Evolutionary conservation across 2,888 invertebrate genomes (phyloP).

Genomic region (Orthosia gothica): DNA sequence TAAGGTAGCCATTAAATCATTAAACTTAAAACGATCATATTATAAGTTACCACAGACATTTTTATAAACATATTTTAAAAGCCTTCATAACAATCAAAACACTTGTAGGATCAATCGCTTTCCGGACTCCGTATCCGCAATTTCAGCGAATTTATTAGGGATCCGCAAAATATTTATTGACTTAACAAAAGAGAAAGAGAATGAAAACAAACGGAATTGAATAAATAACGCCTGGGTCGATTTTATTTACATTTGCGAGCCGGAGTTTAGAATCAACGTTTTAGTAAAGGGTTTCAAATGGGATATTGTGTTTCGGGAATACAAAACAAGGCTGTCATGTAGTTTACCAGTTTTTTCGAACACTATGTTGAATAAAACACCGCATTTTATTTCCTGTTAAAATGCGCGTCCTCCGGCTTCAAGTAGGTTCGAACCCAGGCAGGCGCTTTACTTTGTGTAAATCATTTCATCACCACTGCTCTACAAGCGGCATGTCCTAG

Average conservation of each 20-base stretch:
- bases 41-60: too few relatives aligned
- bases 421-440: too few relatives aligned
- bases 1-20: too few relatives aligned
- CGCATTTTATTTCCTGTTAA: too few relatives aligned
- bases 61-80: neutral
- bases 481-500: too few relatives aligned
- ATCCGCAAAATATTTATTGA: conserved; percentile 59
- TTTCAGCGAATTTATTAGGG: conserved; percentile 46
- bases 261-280: conserved; percentile 26
- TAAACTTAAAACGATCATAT: too few relatives aligned
- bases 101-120: conserved; percentile 30
- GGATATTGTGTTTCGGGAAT: neutral
- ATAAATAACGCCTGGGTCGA: conserved; percentile 50
- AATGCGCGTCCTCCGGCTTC: too few relatives aligned
- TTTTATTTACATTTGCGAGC: conserved; percentile 49
- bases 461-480: too few relatives aligned
- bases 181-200: conserved; percentile 45
- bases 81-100: conserved; percentile 1
- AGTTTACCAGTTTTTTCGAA: too few relatives aligned
- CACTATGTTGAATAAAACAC: too few relatives aligned
- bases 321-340: too few relatives aligned
- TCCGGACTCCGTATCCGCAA: conserved; percentile 25
- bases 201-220: conserved; percentile 49
- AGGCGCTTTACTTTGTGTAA: too few relatives aligned
- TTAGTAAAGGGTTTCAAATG: conserved; percentile 32